A percentile compares a stretch with the other conserved stretches of the same genome.
Evolutionary conservation across 2,113 vertebrate species (phyloP).

Genomic region (Balaenoptera acutorostrata): DNA sequence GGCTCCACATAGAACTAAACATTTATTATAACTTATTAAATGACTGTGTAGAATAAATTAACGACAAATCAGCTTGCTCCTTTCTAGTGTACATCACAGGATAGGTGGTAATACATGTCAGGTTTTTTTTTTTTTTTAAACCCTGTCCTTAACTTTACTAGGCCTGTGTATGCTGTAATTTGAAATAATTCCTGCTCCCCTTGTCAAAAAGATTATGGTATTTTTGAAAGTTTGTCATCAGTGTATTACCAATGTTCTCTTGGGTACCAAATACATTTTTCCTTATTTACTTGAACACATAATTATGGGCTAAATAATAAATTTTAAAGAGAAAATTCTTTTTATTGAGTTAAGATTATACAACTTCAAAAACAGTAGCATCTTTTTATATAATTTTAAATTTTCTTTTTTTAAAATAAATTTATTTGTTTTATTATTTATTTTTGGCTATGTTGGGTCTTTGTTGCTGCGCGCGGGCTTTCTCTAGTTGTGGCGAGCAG

Average conservation of each 20-base stretch:
- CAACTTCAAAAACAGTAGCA: neutral
- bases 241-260: neutral
- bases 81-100: neutral
- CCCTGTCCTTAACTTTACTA: neutral
- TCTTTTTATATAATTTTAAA: neutral
- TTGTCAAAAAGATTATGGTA: neutral
- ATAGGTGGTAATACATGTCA: neutral
- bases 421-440: no score
- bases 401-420: no score
- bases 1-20: neutral
- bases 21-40: neutral
- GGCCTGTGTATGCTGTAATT: neutral
- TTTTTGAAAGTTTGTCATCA: neutral
- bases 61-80: neutral
- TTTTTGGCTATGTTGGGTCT: no score
- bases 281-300: neutral
- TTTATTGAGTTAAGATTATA: neutral
- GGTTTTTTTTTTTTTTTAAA: neutral
- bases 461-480: no score
- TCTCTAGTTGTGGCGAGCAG: no score
- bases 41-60: neutral
- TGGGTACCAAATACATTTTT: neutral
- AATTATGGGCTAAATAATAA: neutral
- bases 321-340: neutral
- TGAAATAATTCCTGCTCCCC: neutral